Conservation (phyloP, 92 coral and sea anemone genomes). For the Porites evermanni region DNA sequence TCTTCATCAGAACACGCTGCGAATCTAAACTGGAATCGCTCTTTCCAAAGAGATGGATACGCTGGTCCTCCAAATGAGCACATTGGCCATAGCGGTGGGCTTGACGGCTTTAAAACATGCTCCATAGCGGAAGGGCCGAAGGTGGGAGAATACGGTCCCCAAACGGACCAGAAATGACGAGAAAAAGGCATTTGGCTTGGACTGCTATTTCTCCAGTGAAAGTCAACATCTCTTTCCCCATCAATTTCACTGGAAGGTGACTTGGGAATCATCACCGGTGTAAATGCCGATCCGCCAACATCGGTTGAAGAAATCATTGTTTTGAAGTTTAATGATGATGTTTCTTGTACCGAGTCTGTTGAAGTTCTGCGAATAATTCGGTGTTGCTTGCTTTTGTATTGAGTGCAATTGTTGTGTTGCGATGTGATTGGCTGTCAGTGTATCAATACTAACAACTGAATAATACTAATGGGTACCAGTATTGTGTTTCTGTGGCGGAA, state of each 20-base stretch:
- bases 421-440: slow-evolving; percentile 62
- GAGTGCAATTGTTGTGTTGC: slow-evolving; percentile 43
- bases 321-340: background rate
- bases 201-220: slow-evolving; percentile 35
- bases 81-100: slow-evolving; percentile 53
- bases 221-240: slow-evolving; percentile 23
- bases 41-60: slow-evolving; percentile 54
- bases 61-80: slow-evolving; percentile 52
- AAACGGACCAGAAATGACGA: slow-evolving; percentile 52
- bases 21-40: slow-evolving; percentile 54
- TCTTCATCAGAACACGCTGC: slow-evolving; percentile 78
- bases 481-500: slow-evolving; percentile 49
- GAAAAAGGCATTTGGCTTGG: slow-evolving; percentile 24
- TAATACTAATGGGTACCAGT: slow-evolving; percentile 53
- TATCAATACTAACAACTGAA: slow-evolving; percentile 63
- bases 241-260: slow-evolving; percentile 25
- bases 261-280: slow-evolving; percentile 35
- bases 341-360: slow-evolving; percentile 22
- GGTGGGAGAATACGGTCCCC: slow-evolving; percentile 52
- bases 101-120: slow-evolving; percentile 43
- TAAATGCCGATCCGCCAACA: slow-evolving; percentile 41
- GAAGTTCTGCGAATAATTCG: slow-evolving; percentile 15
- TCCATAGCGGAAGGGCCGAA: slow-evolving; percentile 52
- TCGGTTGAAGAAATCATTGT: slow-evolving; percentile 49
- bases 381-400: slow-evolving; percentile 49